Evolutionary conservation across 2,797 vertebrate species (phyloP).

Genomic region (Antennarius maculatus): DNA sequence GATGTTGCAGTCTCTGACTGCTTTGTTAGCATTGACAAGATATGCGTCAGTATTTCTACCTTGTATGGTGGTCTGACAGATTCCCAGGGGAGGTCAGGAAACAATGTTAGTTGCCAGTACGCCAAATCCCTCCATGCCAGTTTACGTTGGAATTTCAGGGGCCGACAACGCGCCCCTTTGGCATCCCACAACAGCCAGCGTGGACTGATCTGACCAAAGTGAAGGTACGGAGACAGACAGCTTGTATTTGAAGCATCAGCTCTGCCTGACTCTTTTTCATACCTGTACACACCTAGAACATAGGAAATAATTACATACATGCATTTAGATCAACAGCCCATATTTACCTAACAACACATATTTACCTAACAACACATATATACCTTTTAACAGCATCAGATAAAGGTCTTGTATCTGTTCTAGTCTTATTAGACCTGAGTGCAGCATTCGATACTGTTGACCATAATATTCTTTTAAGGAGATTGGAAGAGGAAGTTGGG

Average conservation of each 20-base stretch:
- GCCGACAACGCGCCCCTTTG: slow-evolving; percentile 69
- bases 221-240: slow-evolving; percentile 80
- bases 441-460: no score
- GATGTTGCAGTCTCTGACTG: not conserved
- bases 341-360: no score
- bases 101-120: slow-evolving; percentile 80
- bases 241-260: slow-evolving; percentile 80
- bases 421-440: no score
- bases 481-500: no score
- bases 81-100: slow-evolving; percentile 82
- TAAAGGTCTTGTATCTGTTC: no score
- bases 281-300: slow-evolving; percentile 73
- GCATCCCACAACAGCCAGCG: slow-evolving; percentile 77
- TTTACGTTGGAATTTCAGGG: slow-evolving; percentile 81
- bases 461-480: no score
- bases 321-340: not conserved
- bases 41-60: slow-evolving; percentile 43
- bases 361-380: no score
- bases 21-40: not conserved
- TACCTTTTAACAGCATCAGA: no score
- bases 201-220: slow-evolving; percentile 81
- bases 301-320: not conserved
- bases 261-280: slow-evolving; percentile 79
- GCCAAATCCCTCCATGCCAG: slow-evolving; percentile 82
- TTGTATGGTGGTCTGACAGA: slow-evolving; percentile 81